Conservation (phyloP, 37 sponge, comb jelly and placozoan genomes). For the Bolinopsis microptera region DNA sequence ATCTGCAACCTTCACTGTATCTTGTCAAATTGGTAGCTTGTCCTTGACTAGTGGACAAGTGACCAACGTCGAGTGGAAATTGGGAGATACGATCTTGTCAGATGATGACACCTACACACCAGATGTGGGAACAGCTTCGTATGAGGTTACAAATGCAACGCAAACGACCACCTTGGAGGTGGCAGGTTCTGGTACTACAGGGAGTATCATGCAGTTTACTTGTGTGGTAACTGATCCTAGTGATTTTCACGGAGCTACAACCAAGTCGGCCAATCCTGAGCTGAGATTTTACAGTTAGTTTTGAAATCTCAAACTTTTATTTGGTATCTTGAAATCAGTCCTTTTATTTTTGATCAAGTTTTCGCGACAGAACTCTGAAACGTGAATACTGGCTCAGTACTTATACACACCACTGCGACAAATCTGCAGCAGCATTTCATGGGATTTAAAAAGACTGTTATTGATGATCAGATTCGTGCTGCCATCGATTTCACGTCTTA, state of each 20-base stretch:
- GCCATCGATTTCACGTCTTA: too few relatives aligned
- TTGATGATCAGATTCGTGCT: too few relatives aligned
- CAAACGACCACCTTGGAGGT: background rate
- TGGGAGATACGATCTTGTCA: background rate
- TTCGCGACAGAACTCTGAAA: too few relatives aligned
- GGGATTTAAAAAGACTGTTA: too few relatives aligned
- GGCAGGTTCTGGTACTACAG: background rate
- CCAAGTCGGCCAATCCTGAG: background rate
- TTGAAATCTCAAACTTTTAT: too few relatives aligned
- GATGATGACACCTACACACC: background rate
- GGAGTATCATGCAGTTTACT: background rate
- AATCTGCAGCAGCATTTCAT: too few relatives aligned
- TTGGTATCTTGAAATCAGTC: too few relatives aligned
- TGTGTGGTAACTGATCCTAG: background rate
- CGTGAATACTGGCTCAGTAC: too few relatives aligned
- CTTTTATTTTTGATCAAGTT: too few relatives aligned
- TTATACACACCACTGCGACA: too few relatives aligned
- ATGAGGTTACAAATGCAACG: background rate
- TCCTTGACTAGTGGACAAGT: background rate
- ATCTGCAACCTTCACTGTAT: background rate
- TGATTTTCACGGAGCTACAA: background rate
- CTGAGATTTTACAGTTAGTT: background rate
- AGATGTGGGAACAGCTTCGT: background rate
- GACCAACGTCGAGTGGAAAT: too few relatives aligned
- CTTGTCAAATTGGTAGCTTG: background rate